A percentile compares a stretch with the other conserved stretches of the same genome.
Conservation (phyloP, 2,888 invertebrate genomes). For the Chromoteleia sp. region DNA sequence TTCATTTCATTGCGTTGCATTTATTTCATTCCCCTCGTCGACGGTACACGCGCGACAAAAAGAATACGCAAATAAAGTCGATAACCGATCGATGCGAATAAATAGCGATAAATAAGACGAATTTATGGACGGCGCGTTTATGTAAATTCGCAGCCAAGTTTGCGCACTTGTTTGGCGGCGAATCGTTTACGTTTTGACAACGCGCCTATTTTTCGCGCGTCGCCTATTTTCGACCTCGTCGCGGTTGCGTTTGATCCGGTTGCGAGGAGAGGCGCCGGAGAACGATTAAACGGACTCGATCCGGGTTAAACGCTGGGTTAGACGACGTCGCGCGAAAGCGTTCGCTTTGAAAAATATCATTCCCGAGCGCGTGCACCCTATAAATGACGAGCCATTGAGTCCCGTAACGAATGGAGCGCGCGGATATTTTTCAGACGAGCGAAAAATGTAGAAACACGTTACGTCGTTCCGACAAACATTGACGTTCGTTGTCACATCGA, state of each 20-base stretch:
- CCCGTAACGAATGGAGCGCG: slow-evolving; percentile 47
- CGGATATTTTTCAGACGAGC: slow-evolving; percentile 52
- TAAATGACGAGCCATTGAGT: slow-evolving; percentile 55
- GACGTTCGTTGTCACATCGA: slow-evolving; percentile 38
- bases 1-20: neutral
- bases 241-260: neutral
- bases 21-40: slow-evolving; percentile 5
- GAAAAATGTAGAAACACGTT: slow-evolving; percentile 60
- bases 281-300: slow-evolving; percentile 23
- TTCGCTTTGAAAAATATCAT: slow-evolving; percentile 46
- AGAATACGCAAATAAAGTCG: slow-evolving; percentile 44
- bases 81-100: slow-evolving; percentile 34
- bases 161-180: slow-evolving; percentile 13
- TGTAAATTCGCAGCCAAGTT: slow-evolving; percentile 13
- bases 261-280: neutral
- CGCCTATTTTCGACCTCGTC: neutral
- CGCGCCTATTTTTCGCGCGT: neutral
- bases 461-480: slow-evolving; percentile 49
- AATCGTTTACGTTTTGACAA: slow-evolving; percentile 32
- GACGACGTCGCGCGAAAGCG: slow-evolving; percentile 25
- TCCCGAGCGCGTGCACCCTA: slow-evolving; percentile 25
- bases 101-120: slow-evolving; percentile 23
- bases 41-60: neutral
- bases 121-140: slow-evolving; percentile 45
- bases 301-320: slow-evolving; percentile 13